Evolutionary conservation across 2,888 invertebrate genomes (phyloP).

Genomic region (Parasteatoda lunata): DNA sequence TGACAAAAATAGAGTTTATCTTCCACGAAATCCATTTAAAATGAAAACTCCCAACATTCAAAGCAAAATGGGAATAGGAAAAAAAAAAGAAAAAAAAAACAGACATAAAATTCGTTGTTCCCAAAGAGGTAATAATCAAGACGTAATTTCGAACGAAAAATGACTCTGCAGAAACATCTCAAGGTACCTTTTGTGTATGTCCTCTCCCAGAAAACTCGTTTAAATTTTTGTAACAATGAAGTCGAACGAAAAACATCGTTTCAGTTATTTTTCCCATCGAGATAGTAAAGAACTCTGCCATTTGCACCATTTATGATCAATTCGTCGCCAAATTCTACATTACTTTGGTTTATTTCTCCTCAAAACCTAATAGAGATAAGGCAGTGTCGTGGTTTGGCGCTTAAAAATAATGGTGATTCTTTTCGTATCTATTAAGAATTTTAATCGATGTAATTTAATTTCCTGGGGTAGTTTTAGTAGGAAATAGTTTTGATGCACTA

Average conservation of each 20-base stretch:
- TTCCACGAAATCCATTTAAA: constrained; percentile 7
- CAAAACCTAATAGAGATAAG: constrained; percentile 39
- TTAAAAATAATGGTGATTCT: constrained; percentile 63
- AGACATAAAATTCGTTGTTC: constrained; percentile 6
- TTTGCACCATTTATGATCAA: constrained; percentile 54
- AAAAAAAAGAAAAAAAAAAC: constrained; percentile 5
- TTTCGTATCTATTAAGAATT: constrained; percentile 58
- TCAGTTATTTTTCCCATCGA: constrained; percentile 26
- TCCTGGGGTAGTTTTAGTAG: constrained; percentile 17
- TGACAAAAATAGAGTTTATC: background rate
- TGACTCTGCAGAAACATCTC: constrained; percentile 17
- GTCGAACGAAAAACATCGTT: constrained; percentile 42
- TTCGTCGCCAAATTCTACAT: constrained; percentile 38
- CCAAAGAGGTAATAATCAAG: constrained; percentile 26
- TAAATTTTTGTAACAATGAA: constrained; percentile 48
- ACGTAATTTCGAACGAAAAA: constrained; percentile 18
- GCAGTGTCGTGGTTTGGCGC: constrained; percentile 37
- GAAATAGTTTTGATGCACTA: constrained; percentile 20
- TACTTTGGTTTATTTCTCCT: constrained; percentile 42
- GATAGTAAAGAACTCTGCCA: constrained; percentile 54
- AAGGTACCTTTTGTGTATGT: constrained; percentile 13
- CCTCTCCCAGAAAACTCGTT: constrained; percentile 26
- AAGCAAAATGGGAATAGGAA: background rate
- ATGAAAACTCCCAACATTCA: background rate
- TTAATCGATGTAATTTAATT: constrained; percentile 63